Evolutionary conservation across 2,113 vertebrate genomes (phyloP).

Genomic region (Xenotilapia longispinis): DNA sequence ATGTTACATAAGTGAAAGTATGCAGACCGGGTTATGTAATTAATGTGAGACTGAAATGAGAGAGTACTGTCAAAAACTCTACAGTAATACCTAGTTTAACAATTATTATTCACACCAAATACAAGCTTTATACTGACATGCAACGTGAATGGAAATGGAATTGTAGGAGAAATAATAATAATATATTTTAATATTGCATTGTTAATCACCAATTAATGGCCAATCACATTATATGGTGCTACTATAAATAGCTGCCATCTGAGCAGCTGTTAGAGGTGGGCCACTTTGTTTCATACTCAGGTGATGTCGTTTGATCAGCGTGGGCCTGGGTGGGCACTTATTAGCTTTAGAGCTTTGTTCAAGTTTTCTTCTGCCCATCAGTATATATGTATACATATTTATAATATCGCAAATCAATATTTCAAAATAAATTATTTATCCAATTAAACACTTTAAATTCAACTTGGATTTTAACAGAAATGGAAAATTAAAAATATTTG

Average conservation of each 20-base stretch:
- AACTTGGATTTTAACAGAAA: not conserved
- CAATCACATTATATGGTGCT: not conserved
- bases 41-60: not conserved
- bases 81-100: not conserved
- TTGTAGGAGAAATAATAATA: not conserved
- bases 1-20: not conserved
- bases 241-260: not conserved
- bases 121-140: not conserved
- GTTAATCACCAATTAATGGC: not conserved
- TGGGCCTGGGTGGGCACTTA: not conserved
- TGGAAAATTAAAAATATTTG: not conserved
- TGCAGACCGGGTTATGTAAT: rapidly evolving
- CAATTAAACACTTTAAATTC: not conserved
- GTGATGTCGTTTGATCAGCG: not conserved
- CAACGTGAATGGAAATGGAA: not conserved
- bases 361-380: not conserved
- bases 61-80: not conserved
- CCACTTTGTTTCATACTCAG: not conserved
- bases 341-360: not conserved
- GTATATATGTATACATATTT: not conserved
- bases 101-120: not conserved
- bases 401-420: not conserved
- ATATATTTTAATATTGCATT: not conserved
- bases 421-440: rapidly evolving
- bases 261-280: rapidly evolving